Evolutionary conservation across 2,888 invertebrate species (phyloP), one percentile per base, ranked within the genome.

Genomic region (Leptopilina myrica): DNA sequence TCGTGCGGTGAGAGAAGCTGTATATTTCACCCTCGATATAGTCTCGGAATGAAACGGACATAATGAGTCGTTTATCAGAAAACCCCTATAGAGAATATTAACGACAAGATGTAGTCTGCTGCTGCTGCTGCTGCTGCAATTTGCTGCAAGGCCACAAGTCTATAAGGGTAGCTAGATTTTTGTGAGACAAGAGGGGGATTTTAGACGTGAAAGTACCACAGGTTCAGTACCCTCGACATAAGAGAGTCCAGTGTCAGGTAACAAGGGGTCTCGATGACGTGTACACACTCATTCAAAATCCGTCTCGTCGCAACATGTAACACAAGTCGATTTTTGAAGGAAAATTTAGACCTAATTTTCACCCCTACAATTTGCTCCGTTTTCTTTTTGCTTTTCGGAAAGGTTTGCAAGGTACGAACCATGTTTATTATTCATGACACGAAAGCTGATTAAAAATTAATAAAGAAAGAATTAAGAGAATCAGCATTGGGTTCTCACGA

Each of bases 171-270:
- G 53, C 49, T 53, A 49, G 6, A 69, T 46, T 46, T 26, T 53
- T 49, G 14, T 40, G 26, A 69, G 49, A 69, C 69, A 20, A 33
- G 33, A 64, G 64, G 64, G 43, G 40, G 40, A 53, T 12, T 69
- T 69, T 69, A 20, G 12, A 33, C 12, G 46, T 26, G 69, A 69
- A 69, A 69, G 53, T 69, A 53, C 49, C 69, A 20, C 26, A 73
- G 49, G 73, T 53, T 73, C 73, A 49, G 69, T 33, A 69, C 69
- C 69, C 69, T 69, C 26, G 56, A 33, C 73, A 56, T 26, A 59
- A 49, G 73, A 49, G 73, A 64, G 76, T 33, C 67, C 76, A 80
- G 82, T 79, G 78, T 81, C 84, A 83, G 82, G 83, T 81, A 84
- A 82, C 81, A 79, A 81, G 80, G 80, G 78, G 79, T 81, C 79